These are phyloP conservation scores for Calephelis perditalis DNA, from an alignment of 2,888 invertebrate species.

Conservation along the genomic window DNA sequence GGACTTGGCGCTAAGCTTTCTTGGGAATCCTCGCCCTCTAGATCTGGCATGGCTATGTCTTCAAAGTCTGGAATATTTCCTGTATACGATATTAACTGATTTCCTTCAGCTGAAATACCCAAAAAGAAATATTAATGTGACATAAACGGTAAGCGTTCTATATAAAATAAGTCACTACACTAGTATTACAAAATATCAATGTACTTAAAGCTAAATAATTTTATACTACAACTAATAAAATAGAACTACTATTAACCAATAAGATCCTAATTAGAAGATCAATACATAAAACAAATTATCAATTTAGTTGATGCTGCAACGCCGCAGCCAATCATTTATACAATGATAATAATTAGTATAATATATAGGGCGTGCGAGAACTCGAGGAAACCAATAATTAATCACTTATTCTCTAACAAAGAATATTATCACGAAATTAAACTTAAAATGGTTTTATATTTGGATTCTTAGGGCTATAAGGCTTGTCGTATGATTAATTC, in stretches of 20 bases:
- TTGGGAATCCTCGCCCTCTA: constrained; percentile 56
- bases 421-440: no score
- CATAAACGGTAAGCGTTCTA: constrained; percentile 13
- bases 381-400: not conserved
- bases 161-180: constrained; percentile 11
- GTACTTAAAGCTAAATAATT: not conserved
- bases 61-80: constrained; percentile 76
- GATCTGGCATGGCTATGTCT: constrained; percentile 62
- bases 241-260: not conserved
- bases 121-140: constrained; percentile 24
- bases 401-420: not conserved
- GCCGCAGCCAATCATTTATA: not conserved
- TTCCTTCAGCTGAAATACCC: constrained; percentile 69
- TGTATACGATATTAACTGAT: constrained; percentile 77
- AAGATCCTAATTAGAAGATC: not conserved
- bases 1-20: constrained; percentile 45
- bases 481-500: no score
- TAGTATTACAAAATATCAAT: not conserved
- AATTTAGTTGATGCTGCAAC: not conserved
- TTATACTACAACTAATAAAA: not conserved
- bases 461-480: no score
- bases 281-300: not conserved
- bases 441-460: no score
- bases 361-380: not conserved
- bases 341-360: not conserved